These are phyloP conservation scores for Rana temporaria DNA, from an alignment of 2,113 vertebrate genomes.

Conservation along the genomic window DNA sequence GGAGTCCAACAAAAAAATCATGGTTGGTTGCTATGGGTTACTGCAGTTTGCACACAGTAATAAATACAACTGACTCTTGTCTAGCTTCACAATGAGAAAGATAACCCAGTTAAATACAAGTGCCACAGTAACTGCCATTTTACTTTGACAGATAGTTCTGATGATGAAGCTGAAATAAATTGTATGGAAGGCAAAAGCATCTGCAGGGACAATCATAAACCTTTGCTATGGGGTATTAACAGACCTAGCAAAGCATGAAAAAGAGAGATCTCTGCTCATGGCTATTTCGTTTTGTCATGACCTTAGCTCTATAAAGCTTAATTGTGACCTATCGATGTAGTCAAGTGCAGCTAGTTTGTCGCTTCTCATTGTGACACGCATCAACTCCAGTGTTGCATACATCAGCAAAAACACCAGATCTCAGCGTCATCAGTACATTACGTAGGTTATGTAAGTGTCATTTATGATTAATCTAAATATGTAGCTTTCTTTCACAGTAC, in stretches of 20 bases:
- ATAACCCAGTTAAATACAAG: neutral
- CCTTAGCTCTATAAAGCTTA: conserved; percentile 43
- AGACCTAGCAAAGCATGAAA: conserved; percentile 44
- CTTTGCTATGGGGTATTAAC: conserved; percentile 17
- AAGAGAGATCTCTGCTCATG: conserved; percentile 28
- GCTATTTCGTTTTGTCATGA: conserved; percentile 52
- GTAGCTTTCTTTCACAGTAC: neutral
- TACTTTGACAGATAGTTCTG: conserved; percentile 3
- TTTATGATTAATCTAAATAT: conserved; percentile 1
- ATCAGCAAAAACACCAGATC: conserved; percentile 11
- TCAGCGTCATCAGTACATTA: neutral
- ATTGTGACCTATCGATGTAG: conserved; percentile 42
- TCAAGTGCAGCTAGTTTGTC: conserved; percentile 22
- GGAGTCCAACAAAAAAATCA: too few species aligned
- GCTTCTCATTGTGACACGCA: conserved; percentile 20
- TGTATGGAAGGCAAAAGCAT: conserved; percentile 24
- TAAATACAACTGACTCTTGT: too few species aligned
- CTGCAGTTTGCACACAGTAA: too few species aligned
- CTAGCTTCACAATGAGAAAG: too few species aligned
- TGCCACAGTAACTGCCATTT: neutral
- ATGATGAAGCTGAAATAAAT: neutral
- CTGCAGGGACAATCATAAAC: conserved; percentile 41
- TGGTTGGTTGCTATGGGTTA: too few species aligned
- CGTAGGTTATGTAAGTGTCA: neutral
- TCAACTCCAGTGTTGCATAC: conserved; percentile 10